Conservation (phyloP, 2,888 invertebrate species). For the Phymatocera aterrima region DNA sequence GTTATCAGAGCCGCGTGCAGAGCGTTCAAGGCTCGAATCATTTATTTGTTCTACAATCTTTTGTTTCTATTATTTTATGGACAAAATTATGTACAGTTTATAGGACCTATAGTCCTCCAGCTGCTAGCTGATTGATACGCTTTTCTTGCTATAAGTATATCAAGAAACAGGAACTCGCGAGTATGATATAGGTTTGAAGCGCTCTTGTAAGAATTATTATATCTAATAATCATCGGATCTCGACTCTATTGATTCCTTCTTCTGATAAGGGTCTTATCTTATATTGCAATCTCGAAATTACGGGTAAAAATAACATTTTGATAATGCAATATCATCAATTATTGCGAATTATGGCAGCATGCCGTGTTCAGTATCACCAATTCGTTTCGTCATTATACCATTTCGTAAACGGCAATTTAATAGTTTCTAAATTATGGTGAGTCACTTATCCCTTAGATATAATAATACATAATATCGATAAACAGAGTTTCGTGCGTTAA, state of each 20-base stretch:
- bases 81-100: neutral
- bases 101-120: neutral
- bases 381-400: neutral
- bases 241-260: neutral
- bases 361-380: neutral
- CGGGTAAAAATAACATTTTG: neutral
- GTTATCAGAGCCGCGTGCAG: neutral
- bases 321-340: too few species aligned
- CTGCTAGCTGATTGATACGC: neutral
- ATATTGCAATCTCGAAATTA: neutral
- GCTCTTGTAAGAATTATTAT: neutral
- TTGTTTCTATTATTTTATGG: neutral
- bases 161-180: neutral
- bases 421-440: neutral
- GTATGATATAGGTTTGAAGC: conserved; percentile 2
- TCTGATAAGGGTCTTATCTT: neutral
- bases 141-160: neutral
- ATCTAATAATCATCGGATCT: neutral
- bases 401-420: conserved; percentile 4
- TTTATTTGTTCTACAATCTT: neutral
- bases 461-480: conserved; percentile 34
- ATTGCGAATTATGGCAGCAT: neutral
- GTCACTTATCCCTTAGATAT: conserved; percentile 7
- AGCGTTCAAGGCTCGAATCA: neutral
- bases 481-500: conserved; percentile 39